phyloP scores from a whole-genome alignment of 2,888 invertebrate species.

The Amphipoea lucens region DNA sequence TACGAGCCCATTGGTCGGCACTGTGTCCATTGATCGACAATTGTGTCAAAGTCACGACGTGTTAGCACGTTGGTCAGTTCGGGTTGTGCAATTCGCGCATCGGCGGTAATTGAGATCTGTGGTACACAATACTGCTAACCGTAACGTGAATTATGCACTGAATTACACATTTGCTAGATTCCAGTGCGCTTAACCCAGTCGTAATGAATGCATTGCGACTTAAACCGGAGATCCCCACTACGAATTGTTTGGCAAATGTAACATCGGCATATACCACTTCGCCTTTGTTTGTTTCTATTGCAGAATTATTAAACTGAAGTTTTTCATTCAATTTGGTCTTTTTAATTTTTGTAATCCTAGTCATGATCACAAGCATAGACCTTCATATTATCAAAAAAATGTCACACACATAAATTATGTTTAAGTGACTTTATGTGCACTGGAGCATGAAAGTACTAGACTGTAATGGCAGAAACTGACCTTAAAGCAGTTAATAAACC shows the following conservation, averaged over 20 bases:
- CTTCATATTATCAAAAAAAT: conserved; percentile 33
- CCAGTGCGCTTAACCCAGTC: conserved; percentile 41
- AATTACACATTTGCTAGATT: conserved; percentile 56
- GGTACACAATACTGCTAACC: conserved; percentile 58
- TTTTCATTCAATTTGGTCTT: conserved; percentile 10
- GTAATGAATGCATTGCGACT: conserved; percentile 38
- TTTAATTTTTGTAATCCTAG: neutral
- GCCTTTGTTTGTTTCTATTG: conserved; percentile 5
- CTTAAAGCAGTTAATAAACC: conserved; percentile 52
- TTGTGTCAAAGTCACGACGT: conserved; percentile 89
- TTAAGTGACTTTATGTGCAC: conserved; percentile 40
- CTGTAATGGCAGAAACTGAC: conserved; percentile 52
- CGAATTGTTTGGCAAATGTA: conserved; percentile 43
- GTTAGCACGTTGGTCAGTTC: conserved; percentile 81
- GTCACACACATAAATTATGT: conserved; percentile 38
- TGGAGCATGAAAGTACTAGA: conserved; percentile 46
- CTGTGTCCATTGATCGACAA: conserved; percentile 83
- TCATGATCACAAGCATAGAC: neutral
- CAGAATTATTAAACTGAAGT: conserved; percentile 5
- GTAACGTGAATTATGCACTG: conserved; percentile 56
- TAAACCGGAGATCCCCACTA: conserved; percentile 50
- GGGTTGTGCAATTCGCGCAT: conserved; percentile 82
- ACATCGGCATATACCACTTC: neutral
- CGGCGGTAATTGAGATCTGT: conserved; percentile 74
- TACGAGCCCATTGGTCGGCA: conserved; percentile 69